Evolutionary conservation across 2,113 vertebrate genomes (phyloP).

Genomic region (Grus americana): DNA sequence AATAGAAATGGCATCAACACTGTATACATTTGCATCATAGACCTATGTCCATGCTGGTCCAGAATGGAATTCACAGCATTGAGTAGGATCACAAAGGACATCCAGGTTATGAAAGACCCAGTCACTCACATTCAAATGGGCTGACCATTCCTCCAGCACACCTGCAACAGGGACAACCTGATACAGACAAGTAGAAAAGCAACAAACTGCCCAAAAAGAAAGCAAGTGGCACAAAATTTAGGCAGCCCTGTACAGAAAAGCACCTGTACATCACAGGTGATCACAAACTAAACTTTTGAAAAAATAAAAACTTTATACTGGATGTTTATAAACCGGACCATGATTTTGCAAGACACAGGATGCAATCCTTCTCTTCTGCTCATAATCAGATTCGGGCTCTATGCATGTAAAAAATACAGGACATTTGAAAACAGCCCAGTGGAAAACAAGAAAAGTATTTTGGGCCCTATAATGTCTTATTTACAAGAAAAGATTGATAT

Average conservation of each 20-base stretch:
- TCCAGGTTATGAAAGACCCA: background rate
- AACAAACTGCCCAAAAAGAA: background rate
- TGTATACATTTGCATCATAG: background rate
- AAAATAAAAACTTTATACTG: background rate
- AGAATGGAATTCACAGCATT: background rate
- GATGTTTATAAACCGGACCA: background rate
- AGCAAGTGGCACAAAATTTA: background rate
- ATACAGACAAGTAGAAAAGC: background rate
- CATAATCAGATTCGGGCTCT: background rate
- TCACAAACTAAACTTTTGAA: background rate
- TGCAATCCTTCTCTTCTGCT: background rate
- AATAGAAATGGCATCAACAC: background rate
- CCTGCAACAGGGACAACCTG: background rate
- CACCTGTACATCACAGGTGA: background rate
- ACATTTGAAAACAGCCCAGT: background rate
- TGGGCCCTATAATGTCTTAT: fast-evolving
- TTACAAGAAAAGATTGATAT: background rate
- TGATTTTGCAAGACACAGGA: background rate
- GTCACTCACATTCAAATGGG: background rate
- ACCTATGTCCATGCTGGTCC: too few relatives aligned
- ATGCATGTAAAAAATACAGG: background rate
- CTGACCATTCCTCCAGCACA: background rate
- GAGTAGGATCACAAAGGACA: background rate
- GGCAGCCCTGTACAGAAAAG: background rate
- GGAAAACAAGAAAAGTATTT: background rate